Percentiles rank a stretch among this genome's conserved stretches.
phyloP scores from a whole-genome alignment of 1,140 invertebrate species.

The Saccostrea echinata region DNA sequence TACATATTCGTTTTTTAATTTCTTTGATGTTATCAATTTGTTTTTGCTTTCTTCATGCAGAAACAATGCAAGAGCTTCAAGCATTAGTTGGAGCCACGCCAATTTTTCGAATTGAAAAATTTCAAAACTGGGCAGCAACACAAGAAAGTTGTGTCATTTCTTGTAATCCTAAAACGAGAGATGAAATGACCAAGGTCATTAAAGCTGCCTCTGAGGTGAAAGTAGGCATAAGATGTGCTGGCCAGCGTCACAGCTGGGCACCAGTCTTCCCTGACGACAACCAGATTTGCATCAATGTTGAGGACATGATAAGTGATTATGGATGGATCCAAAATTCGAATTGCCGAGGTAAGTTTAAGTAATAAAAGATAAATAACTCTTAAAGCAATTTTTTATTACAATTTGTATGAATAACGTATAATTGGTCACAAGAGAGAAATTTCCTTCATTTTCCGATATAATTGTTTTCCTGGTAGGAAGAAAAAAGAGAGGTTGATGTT shows the following conservation, averaged over 20 bases:
- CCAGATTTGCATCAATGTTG: background rate
- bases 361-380: no score
- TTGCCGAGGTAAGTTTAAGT: conserved; percentile 5
- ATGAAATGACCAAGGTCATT: background rate
- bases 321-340: conserved; percentile 16
- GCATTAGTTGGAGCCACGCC: conserved; percentile 8
- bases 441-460: no score
- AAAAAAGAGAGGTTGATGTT: conserved; percentile 39
- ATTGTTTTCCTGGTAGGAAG: background rate
- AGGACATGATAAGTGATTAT: conserved; percentile 39
- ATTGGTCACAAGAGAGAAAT: no score
- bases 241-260: conserved; percentile 34
- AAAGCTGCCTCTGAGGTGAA: background rate
- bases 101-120: conserved; percentile 10
- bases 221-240: conserved; percentile 1
- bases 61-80: background rate
- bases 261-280: conserved; percentile 34
- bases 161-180: conserved; percentile 8
- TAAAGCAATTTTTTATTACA: no score
- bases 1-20: background rate
- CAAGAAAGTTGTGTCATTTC: background rate
- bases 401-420: no score
- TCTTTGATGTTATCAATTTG: background rate
- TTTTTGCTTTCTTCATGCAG: background rate
- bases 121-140: conserved; percentile 45